Evolutionary conservation across 2,797 vertebrate species (phyloP).

Genomic region (Pseudomugil gertrudae): DNA sequence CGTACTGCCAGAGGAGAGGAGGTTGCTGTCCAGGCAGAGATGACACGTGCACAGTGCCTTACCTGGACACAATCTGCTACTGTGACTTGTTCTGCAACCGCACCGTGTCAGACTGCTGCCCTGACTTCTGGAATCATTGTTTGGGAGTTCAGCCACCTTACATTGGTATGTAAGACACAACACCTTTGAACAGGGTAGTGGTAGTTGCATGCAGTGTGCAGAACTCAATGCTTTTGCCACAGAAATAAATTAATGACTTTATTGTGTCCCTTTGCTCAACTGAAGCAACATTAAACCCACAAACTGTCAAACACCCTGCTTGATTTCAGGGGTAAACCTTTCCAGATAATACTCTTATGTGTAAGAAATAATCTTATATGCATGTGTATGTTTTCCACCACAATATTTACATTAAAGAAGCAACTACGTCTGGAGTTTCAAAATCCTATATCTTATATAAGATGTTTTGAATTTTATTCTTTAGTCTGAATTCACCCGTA

Average conservation of each 20-base stretch:
- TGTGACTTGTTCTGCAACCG: conserved; percentile 99
- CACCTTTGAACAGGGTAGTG: too few species aligned
- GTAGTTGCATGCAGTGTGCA: too few species aligned
- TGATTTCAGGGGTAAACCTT: background rate
- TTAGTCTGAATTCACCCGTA: background rate
- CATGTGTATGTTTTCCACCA: background rate
- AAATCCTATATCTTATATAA: background rate
- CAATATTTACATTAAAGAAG: background rate
- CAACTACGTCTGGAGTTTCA: background rate
- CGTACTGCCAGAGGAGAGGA: conserved; percentile 88
- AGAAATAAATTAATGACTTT: too few species aligned
- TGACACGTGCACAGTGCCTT: conserved; percentile 91
- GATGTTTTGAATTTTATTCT: background rate
- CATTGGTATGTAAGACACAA: conserved; percentile 65
- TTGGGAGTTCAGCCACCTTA: conserved; percentile 76
- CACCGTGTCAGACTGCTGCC: conserved; percentile 95
- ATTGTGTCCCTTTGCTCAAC: too few species aligned
- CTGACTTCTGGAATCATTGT: conserved; percentile 96
- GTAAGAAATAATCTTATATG: too few species aligned
- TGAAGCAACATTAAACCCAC: background rate
- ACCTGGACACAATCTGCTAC: conserved; percentile 96
- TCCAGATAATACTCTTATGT: background rate
- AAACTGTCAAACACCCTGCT: background rate
- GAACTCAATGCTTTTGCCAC: too few species aligned
- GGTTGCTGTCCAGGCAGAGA: conserved; percentile 90